These are phyloP conservation scores for Ivindomyrus marchei DNA, from an alignment of 2,113 vertebrate genomes.

Conservation along the genomic window DNA sequence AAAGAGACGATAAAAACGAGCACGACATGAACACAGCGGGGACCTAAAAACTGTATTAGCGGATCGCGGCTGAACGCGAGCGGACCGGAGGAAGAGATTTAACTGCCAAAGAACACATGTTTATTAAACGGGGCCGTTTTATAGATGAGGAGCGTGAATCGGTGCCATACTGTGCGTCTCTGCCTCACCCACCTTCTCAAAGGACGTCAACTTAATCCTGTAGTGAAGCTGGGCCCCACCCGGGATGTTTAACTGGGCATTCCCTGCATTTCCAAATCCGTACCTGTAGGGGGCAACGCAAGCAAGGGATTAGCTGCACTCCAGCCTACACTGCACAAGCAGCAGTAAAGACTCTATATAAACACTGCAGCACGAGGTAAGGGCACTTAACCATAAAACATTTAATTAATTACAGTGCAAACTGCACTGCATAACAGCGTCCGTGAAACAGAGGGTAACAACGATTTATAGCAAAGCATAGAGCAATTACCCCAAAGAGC, in stretches of 20 bases:
- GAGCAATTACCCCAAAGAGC: background rate
- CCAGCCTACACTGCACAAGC: background rate
- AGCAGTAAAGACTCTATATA: background rate
- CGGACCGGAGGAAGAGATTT: background rate
- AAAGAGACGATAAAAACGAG: background rate
- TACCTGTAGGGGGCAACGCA: slow-evolving; percentile 60
- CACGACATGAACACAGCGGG: background rate
- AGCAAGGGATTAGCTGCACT: background rate
- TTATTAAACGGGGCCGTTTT: background rate
- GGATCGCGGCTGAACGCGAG: background rate
- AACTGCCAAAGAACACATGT: background rate
- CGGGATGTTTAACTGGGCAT: slow-evolving; percentile 75
- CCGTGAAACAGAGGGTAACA: background rate
- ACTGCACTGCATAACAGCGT: background rate
- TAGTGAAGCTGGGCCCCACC: slow-evolving; percentile 77
- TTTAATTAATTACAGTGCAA: background rate
- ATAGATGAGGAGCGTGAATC: background rate
- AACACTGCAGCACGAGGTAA: background rate
- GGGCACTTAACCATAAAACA: background rate
- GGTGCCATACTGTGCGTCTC: background rate
- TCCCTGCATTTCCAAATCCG: slow-evolving; percentile 76
- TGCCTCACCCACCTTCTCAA: slow-evolving; percentile 78
- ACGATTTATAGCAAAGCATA: background rate
- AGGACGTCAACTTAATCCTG: slow-evolving; percentile 76
- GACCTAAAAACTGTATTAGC: background rate